These are phyloP conservation scores for Cydia pomonella DNA, from an alignment of 1,140 invertebrate species.

Conservation along the genomic window DNA sequence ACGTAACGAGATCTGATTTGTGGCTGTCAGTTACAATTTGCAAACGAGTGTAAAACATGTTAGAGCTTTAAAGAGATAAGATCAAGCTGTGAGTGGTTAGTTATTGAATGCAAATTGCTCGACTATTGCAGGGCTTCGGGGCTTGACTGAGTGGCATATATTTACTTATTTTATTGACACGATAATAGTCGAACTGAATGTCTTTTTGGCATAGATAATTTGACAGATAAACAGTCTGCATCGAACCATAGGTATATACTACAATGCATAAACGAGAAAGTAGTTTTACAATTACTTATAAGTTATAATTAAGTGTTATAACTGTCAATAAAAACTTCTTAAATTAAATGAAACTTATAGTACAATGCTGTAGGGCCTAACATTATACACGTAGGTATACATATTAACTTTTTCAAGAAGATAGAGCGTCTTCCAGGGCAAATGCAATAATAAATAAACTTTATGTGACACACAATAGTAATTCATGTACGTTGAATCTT, in stretches of 20 bases:
- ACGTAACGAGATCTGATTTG: slow-evolving; percentile 56
- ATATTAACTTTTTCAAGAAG: background rate
- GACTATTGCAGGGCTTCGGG: slow-evolving; percentile 39
- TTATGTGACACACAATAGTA: slow-evolving; percentile 25
- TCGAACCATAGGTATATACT: too few relatives aligned
- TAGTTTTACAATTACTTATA: background rate
- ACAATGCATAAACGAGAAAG: background rate
- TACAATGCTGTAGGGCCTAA: background rate
- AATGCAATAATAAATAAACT: slow-evolving; percentile 22
- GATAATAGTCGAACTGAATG: slow-evolving; percentile 39
- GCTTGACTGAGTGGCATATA: slow-evolving; percentile 54
- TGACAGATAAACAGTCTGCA: background rate
- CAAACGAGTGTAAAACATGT: slow-evolving; percentile 64
- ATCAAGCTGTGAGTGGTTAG: slow-evolving; percentile 50
- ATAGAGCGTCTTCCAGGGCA: background rate
- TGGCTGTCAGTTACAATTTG: slow-evolving; percentile 66
- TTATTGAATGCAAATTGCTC: slow-evolving; percentile 66
- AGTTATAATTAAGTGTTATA: too few relatives aligned
- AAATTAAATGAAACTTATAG: background rate
- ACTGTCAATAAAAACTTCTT: too few relatives aligned
- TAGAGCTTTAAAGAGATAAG: slow-evolving; percentile 55
- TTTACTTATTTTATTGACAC: slow-evolving; percentile 62
- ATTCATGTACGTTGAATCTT: slow-evolving; percentile 23
- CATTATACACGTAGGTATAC: background rate
- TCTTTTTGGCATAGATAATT: slow-evolving; percentile 38